Conservation (phyloP, 2,113 vertebrate species). For the Corythaixoides concolor region DNA sequence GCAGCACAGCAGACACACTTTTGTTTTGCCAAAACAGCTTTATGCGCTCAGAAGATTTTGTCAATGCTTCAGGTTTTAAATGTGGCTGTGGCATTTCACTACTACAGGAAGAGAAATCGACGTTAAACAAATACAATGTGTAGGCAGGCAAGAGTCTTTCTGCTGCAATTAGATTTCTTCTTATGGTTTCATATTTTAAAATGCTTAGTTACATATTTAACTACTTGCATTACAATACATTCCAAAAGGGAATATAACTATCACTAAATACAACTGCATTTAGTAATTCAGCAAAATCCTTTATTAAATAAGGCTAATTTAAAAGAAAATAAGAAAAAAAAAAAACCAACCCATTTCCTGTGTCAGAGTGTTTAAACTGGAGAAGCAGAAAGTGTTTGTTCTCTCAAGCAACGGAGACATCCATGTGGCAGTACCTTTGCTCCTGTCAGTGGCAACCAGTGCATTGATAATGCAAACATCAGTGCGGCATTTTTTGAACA, state of each 20-base stretch:
- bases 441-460: not conserved
- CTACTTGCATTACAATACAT: not conserved
- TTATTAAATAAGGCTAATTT: not conserved
- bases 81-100: conserved; percentile 1
- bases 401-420: not conserved
- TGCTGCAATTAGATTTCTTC: not conserved
- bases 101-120: not conserved
- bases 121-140: conserved; percentile 9
- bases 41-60: not conserved
- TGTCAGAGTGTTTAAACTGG: not conserved
- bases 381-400: not conserved
- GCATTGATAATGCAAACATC: not conserved
- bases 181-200: not conserved
- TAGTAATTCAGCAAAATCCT: not conserved
- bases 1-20: not conserved
- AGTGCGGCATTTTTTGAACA: not conserved
- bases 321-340: not conserved
- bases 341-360: not conserved
- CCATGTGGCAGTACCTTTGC: not conserved
- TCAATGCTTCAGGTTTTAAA: conserved; percentile 35
- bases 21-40: conserved; percentile 28
- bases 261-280: not conserved
- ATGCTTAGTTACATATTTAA: not conserved
- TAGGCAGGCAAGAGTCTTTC: not conserved
- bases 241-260: not conserved